Evolutionary conservation across 2,888 invertebrate species (phyloP).

Genomic region (Temnothorax rugatulus): DNA sequence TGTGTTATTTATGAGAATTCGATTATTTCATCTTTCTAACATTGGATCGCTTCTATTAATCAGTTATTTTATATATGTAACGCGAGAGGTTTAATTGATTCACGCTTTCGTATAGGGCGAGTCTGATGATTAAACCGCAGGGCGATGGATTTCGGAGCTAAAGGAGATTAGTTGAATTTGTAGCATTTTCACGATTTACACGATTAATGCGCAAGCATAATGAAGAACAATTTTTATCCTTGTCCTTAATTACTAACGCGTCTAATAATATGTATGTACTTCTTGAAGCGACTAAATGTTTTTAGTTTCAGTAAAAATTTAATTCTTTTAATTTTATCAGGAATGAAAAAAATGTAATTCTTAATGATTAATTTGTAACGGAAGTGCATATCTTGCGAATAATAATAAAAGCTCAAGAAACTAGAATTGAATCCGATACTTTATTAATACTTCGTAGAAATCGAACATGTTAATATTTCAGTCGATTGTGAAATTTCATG

Average conservation of each 20-base stretch:
- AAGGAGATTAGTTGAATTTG: conserved; percentile 11
- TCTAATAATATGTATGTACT: neutral
- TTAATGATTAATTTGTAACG: neutral
- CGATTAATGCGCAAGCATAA: neutral
- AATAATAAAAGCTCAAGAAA: neutral
- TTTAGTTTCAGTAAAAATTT: neutral
- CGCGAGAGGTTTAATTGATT: neutral
- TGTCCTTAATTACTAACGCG: neutral
- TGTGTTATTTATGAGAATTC: conserved; percentile 13
- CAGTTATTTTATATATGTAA: conserved; percentile 23
- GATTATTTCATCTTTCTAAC: conserved; percentile 31
- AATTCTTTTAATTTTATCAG: neutral
- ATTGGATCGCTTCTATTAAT: conserved; percentile 8
- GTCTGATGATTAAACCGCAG: neutral
- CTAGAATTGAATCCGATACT: neutral
- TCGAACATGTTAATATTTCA: neutral
- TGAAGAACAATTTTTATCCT: neutral
- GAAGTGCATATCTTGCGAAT: neutral
- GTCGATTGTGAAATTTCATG: neutral
- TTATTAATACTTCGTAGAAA: neutral
- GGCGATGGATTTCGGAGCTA: neutral
- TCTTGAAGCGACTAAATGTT: neutral
- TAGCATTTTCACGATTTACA: neutral
- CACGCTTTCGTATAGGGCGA: neutral
- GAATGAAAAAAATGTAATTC: neutral